Evolutionary conservation across 2,888 invertebrate species (phyloP).

Genomic region (Drosophila neutralis): DNA sequence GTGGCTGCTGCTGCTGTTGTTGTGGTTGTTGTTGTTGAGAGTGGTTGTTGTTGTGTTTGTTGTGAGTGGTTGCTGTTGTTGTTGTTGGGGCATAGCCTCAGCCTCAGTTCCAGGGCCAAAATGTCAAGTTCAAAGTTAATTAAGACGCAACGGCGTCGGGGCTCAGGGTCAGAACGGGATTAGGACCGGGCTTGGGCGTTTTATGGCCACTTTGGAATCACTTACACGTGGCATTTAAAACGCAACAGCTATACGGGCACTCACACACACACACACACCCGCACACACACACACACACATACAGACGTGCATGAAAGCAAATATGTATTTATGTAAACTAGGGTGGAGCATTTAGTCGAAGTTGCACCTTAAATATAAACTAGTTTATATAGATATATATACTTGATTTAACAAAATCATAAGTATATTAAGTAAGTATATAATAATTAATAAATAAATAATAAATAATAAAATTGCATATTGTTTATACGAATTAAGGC

Average conservation of each 20-base stretch:
- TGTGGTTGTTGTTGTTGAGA: slow-evolving; percentile 4
- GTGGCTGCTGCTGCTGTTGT: neutral
- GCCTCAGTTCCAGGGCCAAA: slow-evolving; percentile 48
- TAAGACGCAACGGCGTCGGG: slow-evolving; percentile 46
- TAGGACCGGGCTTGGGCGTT: slow-evolving; percentile 35
- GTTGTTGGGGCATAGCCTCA: slow-evolving; percentile 10
- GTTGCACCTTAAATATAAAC: neutral
- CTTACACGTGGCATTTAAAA: slow-evolving; percentile 59
- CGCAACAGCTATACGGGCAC: slow-evolving; percentile 35
- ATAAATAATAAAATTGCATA: neutral
- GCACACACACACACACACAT: neutral
- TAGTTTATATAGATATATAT: neutral
- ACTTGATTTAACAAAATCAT: neutral
- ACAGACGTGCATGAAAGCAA: neutral
- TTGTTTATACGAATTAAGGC: neutral
- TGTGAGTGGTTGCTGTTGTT: neutral
- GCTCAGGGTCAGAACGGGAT: slow-evolving; percentile 20
- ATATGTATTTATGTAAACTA: slow-evolving; percentile 30
- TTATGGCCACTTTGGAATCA: slow-evolving; percentile 69
- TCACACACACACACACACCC: neutral
- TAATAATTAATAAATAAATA: neutral
- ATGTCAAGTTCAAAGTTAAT: slow-evolving; percentile 79
- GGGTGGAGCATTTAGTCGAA: slow-evolving; percentile 13
- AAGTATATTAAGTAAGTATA: neutral
- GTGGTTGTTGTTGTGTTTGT: neutral